Evolutionary conservation across 2,113 vertebrate genomes (phyloP), one percentile per base, ranked within the genome.

Genomic region (Quiscalus mexicanus): DNA sequence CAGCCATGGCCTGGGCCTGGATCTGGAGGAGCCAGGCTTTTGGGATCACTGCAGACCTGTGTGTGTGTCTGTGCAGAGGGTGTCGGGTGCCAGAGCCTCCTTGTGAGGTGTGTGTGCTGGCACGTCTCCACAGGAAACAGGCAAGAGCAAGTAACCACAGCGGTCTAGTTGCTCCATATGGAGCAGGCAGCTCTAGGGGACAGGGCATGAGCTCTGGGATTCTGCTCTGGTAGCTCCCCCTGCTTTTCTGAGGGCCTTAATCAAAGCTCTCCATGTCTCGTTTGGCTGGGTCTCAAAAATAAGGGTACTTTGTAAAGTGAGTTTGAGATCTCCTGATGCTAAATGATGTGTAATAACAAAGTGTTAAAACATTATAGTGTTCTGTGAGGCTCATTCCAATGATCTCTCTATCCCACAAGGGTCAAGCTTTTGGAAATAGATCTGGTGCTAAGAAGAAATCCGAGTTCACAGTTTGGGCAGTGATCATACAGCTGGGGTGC

Each of bases 161-260:
- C 0, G 0, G 13, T 59, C 20, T 68, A 23, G 13, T 0, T 27
- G 71, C 19, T 63, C 50, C 2, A 0, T 27, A 7, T 63, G 60
- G 45, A 53, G 31, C 4, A 62, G 13, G 33, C 4, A 10, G 0
- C 23, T 16, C 25, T 7, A 6, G 15, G n/a, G 84, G 15, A 30
- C 5, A 21, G 15, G 45, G 16, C 24, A 11, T 3, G 10, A 39
- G 44, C 15, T 53, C 31, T 17, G 50, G 6, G 10, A 11, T 60
- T 77, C 80, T 87, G 8, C 44, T 82, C n/a, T 58, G 28, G n/a
- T 52, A n/a, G n/a, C 69, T 89, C 23, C 64, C 2, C 0, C 10
- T 35, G 65, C 45, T 84, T 31, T 68, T 44, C 60, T 68, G 60
- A 37, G 60, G 47, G 39, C 8, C 27, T 39, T 68, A 16, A 17